Base-by-base conservation (phyloP, 2,888 invertebrate genomes). In the Conomelus anceps region DNA sequence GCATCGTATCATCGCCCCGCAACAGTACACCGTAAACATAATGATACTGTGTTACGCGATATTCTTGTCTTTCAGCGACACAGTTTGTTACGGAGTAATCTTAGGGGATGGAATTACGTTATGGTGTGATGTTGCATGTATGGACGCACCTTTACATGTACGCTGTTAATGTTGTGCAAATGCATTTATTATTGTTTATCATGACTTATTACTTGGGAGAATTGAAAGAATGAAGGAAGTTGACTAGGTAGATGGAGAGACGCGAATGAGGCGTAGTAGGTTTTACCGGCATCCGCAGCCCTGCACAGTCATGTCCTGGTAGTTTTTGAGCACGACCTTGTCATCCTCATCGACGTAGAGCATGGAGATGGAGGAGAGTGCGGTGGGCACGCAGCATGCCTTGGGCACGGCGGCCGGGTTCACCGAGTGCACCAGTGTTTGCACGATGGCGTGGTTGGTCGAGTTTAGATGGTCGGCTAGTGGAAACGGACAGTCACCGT, bases 391-490 rank as follows among this genome's bases (percentile, higher is more conserved):
- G 94, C 99, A 99, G 94, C 99, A 99, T 91, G 99, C 97, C 93
- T 97, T 97, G 88, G 99, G 99, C 93, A 98, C 99, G 91, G 96
- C 95, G 92, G 95, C 95, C 91, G 98, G 98, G 93, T 97, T 97
- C 93, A 98, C 96, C 91, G 98, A 98, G 94, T 99, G 98, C 92
- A 99, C 97, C 93, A 99, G 95, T 91, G 98, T 98, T 94, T 99
- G 99, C 92, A 99, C 98, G 92, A 99, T 98, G 91, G 99, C 99
- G 94, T 99, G 99, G 94, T 99, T 99, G 90, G 99, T 99, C 91
- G 98, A 97, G 94, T 99, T 99, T 89, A 99, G 94, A 94, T 98
- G 98, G 92, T 98, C 98, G 89, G 98, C 96, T 92, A 99, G 94
- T 26, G 99, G 99, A 93, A 98, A 99, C 88, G 97, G 97, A 93